Base-by-base conservation (phyloP, 2,888 invertebrate species). In the Synanthedon andrenaeformis region DNA sequence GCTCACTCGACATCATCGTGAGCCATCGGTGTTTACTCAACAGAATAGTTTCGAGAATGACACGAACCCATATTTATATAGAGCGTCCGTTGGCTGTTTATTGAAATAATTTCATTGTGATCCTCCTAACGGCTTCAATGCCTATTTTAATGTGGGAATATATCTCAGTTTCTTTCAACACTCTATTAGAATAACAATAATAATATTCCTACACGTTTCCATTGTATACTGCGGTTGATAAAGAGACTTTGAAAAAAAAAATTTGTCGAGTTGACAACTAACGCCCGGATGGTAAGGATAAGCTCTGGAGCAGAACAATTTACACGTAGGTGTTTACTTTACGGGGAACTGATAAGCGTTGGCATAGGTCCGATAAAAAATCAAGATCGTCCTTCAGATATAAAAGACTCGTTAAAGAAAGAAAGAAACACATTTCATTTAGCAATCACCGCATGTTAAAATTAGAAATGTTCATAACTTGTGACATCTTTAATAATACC, bases 91-190 rank as follows among this genome's bases (percentile, higher is more conserved):
- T 70, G 59, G 63, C 69, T 77, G 77, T 78, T 84, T 83, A 86
- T 85, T 85, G 79, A 86, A 82, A 82, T 85, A 84, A 35, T 82
- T 82, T 83, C 81, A 82, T 84, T 83, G 82, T 87, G 82, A 84
- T 84, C 82, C 82, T 74, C 70, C 64, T 68, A 79, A 75, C 75
- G 75, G 78, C 74, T 70, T 70, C 74, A 69, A 35, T 35, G 35
- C 35, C 67, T 68, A 69, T 74, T 76, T 69, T 35, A 35, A 67
- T 63, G 55, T 66, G 79, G 76, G 76, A 74, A 65, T 74, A 68
- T 70, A 72, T 70, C 65, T 69, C 69, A 74, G 74, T 69, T 62
- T 67, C 68, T 62, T 59, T 78, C 77, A 82, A 80, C 77, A 68
- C 74, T 62, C 83, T 83, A 83, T 82, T 84, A 76, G 74, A 83